Conservation (phyloP, 2,113 vertebrate genomes). For the Rallus limicola region DNA sequence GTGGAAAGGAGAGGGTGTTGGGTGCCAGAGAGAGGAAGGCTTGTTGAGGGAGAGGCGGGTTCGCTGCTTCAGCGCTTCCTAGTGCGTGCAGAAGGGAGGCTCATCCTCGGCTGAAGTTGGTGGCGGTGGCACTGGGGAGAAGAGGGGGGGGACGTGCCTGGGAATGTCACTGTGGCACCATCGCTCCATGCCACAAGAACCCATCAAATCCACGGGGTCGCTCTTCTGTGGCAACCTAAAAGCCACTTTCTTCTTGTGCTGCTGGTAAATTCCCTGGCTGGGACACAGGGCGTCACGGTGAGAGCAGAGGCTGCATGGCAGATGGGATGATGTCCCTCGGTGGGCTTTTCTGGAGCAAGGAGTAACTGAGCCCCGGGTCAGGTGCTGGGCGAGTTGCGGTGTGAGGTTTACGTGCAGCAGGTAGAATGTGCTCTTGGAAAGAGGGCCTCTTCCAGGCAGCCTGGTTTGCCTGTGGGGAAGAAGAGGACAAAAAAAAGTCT, state of each 20-base stretch:
- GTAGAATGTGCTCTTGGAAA: background rate
- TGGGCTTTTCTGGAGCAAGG: background rate
- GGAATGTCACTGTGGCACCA: fast-evolving
- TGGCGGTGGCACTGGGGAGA: fast-evolving
- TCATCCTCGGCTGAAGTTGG: fast-evolving
- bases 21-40: no score
- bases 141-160: fast-evolving
- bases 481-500: background rate
- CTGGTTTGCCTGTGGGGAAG: no score
- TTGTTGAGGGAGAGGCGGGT: no score
- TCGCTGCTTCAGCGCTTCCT: no score
- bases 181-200: fast-evolving
- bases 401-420: background rate
- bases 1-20: no score
- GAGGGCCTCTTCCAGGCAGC: background rate
- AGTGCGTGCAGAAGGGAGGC: background rate
- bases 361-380: background rate
- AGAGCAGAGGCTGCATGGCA: background rate
- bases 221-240: background rate
- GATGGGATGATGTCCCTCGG: background rate
- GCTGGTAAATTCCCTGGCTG: background rate
- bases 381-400: background rate
- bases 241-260: background rate
- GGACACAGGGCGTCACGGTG: background rate
- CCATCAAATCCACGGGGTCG: fast-evolving